Percentiles rank a stretch among this genome's conserved stretches.
Evolutionary conservation across 92 coral and sea anemone genomes (phyloP).

Genomic region (Porites rus): DNA sequence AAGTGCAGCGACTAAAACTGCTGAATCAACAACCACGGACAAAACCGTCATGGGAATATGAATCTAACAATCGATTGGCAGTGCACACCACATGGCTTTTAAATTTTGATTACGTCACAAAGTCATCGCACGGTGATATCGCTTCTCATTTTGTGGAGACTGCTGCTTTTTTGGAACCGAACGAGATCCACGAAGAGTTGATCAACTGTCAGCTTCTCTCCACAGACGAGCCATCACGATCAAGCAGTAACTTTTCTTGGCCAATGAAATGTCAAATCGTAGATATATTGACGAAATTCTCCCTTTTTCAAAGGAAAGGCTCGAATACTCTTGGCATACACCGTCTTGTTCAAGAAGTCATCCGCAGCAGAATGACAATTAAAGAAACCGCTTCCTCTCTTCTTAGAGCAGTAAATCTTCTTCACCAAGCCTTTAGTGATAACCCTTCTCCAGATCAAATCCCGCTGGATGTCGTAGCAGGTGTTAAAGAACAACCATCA

Average conservation of each 20-base stretch:
- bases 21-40: slow-evolving; percentile 57
- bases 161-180: slow-evolving; percentile 36
- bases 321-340: not conserved
- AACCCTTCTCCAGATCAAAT: slow-evolving; percentile 56
- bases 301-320: slow-evolving; percentile 12
- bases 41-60: slow-evolving; percentile 41
- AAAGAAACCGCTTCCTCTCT: not conserved
- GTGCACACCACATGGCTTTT: slow-evolving; percentile 77
- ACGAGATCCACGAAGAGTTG: slow-evolving; percentile 45
- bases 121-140: slow-evolving; percentile 3
- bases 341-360: slow-evolving; percentile 28
- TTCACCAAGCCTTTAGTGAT: slow-evolving; percentile 20
- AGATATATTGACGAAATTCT: slow-evolving; percentile 4
- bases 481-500: slow-evolving; percentile 57
- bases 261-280: not conserved
- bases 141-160: slow-evolving; percentile 39
- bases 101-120: slow-evolving; percentile 52
- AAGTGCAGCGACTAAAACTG: slow-evolving; percentile 48
- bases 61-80: slow-evolving; percentile 69
- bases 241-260: not conserved
- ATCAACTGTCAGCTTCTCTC: slow-evolving; percentile 36
- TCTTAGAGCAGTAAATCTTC: slow-evolving; percentile 66
- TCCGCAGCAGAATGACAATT: not conserved
- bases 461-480: slow-evolving; percentile 15
- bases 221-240: not conserved